phyloP scores from a whole-genome alignment of 1,140 invertebrate genomes.

The Portunus trituberculatus region DNA sequence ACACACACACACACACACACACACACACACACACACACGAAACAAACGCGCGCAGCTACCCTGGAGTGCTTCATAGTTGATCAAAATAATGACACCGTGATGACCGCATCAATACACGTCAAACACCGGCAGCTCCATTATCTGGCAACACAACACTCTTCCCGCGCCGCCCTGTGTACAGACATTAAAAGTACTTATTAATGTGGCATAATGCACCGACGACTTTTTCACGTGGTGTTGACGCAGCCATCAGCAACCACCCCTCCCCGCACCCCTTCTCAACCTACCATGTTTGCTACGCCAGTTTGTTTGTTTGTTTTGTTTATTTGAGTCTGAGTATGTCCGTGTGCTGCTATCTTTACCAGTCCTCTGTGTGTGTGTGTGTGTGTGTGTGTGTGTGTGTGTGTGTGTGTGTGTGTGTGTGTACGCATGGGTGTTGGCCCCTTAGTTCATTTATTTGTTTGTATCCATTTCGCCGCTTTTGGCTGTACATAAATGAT shows the following conservation, averaged over 20 bases:
- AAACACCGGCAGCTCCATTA: background rate
- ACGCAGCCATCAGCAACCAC: background rate
- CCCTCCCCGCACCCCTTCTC: background rate
- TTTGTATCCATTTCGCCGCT: background rate
- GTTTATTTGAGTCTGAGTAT: background rate
- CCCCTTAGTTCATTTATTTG: background rate
- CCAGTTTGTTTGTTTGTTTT: slow-evolving; percentile 2
- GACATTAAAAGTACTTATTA: slow-evolving; percentile 24
- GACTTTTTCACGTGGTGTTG: slow-evolving; percentile 11
- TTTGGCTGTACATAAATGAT: background rate
- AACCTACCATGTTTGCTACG: background rate
- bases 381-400: slow-evolving; percentile 40
- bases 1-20: background rate
- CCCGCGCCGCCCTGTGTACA: background rate
- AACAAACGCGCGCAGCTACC: background rate
- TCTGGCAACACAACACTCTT: background rate
- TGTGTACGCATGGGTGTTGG: background rate
- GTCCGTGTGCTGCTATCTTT: background rate
- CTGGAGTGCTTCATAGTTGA: background rate
- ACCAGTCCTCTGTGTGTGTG: background rate
- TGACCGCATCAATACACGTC: slow-evolving; percentile 18
- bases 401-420: slow-evolving; percentile 38
- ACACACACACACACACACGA: background rate
- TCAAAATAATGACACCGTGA: background rate
- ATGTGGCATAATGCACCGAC: background rate